phyloP scores from a whole-genome alignment of 1,140 invertebrate species.

The Nymphalis io region DNA sequence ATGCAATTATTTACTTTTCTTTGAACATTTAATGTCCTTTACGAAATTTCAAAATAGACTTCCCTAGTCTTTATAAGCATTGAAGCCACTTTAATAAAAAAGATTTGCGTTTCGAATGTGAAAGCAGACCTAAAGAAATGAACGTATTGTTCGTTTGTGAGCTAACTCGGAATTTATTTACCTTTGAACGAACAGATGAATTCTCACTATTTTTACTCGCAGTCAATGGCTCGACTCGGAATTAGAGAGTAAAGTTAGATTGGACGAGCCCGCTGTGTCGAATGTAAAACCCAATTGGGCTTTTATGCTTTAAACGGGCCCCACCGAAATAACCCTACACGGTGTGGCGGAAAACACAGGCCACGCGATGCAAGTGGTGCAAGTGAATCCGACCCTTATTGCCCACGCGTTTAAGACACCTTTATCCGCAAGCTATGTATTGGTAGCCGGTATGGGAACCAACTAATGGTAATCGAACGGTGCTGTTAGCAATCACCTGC shows the following conservation, averaged over 20 bases:
- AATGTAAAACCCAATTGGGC: conserved; percentile 74
- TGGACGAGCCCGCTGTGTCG: conserved; percentile 62
- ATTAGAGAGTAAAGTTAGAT: conserved; percentile 69
- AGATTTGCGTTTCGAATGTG: conserved; percentile 5
- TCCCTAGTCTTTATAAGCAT: conserved; percentile 15
- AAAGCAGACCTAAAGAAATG: conserved; percentile 22
- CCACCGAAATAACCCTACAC: conserved; percentile 59
- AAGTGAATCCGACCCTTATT: conserved; percentile 38
- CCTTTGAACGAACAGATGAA: conserved; percentile 37
- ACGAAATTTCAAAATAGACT: conserved; percentile 6
- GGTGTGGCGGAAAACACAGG: conserved; percentile 42
- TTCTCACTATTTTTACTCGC: conserved; percentile 48
- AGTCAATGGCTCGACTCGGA: conserved; percentile 47
- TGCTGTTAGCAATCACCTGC: conserved; percentile 71
- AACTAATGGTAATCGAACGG: conserved; percentile 66
- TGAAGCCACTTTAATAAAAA: conserved; percentile 11
- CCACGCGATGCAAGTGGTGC: not conserved
- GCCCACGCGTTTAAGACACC: conserved; percentile 7
- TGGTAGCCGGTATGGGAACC: conserved; percentile 34
- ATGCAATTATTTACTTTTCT: conserved; percentile 7
- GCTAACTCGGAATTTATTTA: conserved; percentile 30
- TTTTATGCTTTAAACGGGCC: conserved; percentile 69
- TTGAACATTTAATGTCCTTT: conserved; percentile 9
- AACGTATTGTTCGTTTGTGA: conserved; percentile 21
- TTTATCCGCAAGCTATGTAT: not conserved